A percentile compares a stretch with the other conserved stretches of the same genome.
Evolutionary conservation across 23 tunicate genomes (phyloP).

Genomic region (Styela clava): DNA sequence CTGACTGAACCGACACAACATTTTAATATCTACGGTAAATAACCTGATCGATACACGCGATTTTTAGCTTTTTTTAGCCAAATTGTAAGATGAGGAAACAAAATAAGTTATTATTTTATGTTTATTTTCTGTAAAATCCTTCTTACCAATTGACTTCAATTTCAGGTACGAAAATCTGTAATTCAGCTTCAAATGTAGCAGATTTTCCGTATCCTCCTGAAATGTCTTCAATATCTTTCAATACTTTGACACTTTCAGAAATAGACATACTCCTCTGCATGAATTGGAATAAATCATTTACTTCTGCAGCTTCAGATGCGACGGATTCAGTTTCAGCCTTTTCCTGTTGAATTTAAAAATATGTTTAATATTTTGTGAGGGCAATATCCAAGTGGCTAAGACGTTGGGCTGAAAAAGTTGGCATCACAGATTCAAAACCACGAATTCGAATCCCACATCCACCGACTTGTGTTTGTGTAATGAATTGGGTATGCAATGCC

Average conservation of each 20-base stretch:
- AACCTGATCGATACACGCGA: too few species aligned
- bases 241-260: conserved; percentile 55
- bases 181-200: conserved; percentile 66
- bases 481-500: too few species aligned
- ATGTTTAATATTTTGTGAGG: neutral
- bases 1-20: too few species aligned
- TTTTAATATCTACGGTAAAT: too few species aligned
- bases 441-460: too few species aligned
- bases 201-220: conserved; percentile 49
- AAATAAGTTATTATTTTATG: too few species aligned
- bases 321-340: conserved; percentile 15
- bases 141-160: conserved; percentile 89
- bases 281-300: conserved; percentile 57
- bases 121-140: too few species aligned
- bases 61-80: too few species aligned
- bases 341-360: neutral
- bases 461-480: too few species aligned
- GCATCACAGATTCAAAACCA: too few species aligned
- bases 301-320: conserved; percentile 49
- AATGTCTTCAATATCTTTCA: conserved; percentile 74
- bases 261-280: conserved; percentile 73
- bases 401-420: too few species aligned
- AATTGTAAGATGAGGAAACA: too few species aligned
- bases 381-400: neutral
- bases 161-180: conserved; percentile 69